Evolutionary conservation across 2,888 invertebrate genomes (phyloP), one percentile per base, ranked within the genome.

Genomic region (Andrena fulva): DNA sequence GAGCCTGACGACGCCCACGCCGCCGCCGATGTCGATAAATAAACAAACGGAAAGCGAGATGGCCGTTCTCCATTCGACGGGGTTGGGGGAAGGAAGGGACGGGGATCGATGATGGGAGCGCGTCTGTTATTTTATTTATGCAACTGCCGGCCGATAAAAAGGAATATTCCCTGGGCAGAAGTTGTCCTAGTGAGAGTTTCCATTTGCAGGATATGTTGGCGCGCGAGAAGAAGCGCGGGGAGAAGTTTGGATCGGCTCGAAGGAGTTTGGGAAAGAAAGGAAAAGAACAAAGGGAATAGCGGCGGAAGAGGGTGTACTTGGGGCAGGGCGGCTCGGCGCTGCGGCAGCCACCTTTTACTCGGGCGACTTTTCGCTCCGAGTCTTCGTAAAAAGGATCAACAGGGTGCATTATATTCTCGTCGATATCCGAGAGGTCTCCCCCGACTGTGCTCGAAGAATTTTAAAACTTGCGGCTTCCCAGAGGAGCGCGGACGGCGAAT

Each of bases 381-480:
- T 68, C 75, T 27, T 12, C 64, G 71, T 63, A 77, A 78, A 68
- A 78, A 74, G 78, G 82, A 54, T 86, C 84, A 86, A 86, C 86
- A 77, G 79, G 76, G 75, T 80, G 83, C 71, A 78, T 80, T 85
- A 87, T 87, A 87, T 82, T 77, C 75, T 67, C 74, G 64, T 70
- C 68, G 87, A 86, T 86, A 83, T 71, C 87, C 72, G 62, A 80
- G 52, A 77, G 73, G 59, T 71, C 67, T 85, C 56, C 48, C 63
- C 64, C 67, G 62, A 63, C 64, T 66, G 72, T 77, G 67, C 75
- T 63, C 66, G 59, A 77, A 68, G 84, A 89, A 88, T 89, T 85
- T 85, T 79, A 85, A 89, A 89, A 87, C 79, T 89, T 82, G 81
- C 60, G 80, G 78, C 78, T 84, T 86, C 73, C 66, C 59, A 59